phyloP scores from a whole-genome alignment of 2,888 invertebrate genomes.

The Troides oblongomaculatus region DNA sequence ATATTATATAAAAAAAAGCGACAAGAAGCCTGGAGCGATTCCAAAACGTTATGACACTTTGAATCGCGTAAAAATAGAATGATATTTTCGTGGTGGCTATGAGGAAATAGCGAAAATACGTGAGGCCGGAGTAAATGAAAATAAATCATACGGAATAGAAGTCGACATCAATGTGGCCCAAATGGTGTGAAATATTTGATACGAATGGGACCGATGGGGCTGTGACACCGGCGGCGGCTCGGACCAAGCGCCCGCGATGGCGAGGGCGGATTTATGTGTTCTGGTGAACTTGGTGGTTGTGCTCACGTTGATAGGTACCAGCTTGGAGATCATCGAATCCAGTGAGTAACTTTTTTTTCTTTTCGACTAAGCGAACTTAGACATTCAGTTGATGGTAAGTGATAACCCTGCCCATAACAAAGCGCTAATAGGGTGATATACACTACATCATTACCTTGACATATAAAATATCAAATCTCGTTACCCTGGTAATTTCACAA shows the following conservation, averaged over 20 bases:
- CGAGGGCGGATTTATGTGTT: conserved; percentile 50
- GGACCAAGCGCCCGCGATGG: conserved; percentile 53
- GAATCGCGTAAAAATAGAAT: conserved; percentile 42
- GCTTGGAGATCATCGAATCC: conserved; percentile 66
- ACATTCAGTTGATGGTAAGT: no score
- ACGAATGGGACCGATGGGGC: conserved; percentile 38
- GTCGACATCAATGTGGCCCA: conserved; percentile 56
- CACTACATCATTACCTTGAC: no score
- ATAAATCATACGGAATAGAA: conserved; percentile 31
- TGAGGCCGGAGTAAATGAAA: conserved; percentile 23
- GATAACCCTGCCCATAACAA: no score
- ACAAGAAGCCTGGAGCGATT: conserved; percentile 52
- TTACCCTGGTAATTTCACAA: no score
- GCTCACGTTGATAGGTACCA: conserved; percentile 52
- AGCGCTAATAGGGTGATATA: no score
- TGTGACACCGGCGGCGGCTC: conserved; percentile 39
- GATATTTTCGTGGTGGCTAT: conserved; percentile 37
- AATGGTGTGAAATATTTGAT: conserved; percentile 35
- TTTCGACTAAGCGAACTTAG: no score
- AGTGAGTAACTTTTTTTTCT: conserved; percentile 50
- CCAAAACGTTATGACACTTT: conserved; percentile 50
- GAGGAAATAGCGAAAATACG: conserved; percentile 34
- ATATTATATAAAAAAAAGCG: conserved; percentile 39
- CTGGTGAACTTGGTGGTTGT: conserved; percentile 51
- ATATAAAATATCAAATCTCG: no score